phyloP scores from a whole-genome alignment of 1,140 invertebrate species.

The Aphis craccivora region DNA sequence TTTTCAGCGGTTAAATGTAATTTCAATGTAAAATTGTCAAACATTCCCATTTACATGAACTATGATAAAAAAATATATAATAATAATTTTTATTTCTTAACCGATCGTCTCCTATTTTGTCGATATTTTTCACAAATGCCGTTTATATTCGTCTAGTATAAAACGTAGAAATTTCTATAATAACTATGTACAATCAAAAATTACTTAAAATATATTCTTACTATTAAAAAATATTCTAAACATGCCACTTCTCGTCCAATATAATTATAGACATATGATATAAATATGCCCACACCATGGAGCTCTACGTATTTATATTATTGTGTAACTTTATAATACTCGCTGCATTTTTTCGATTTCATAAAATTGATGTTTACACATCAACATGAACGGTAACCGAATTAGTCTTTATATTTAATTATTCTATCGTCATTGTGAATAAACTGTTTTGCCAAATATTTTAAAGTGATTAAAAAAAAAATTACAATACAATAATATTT shows the following conservation, averaged over 20 bases:
- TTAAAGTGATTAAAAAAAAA: conserved; percentile 19
- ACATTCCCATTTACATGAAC: too few relatives aligned
- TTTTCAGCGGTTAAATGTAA: too few relatives aligned
- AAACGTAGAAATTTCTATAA: too few relatives aligned
- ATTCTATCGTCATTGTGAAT: background rate
- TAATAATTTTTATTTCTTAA: too few relatives aligned
- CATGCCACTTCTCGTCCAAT: background rate
- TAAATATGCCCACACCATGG: background rate
- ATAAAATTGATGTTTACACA: background rate
- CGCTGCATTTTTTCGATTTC: background rate
- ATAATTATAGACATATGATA: background rate
- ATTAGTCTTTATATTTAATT: conserved; percentile 12
- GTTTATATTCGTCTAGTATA: too few relatives aligned
- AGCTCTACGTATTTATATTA: background rate
- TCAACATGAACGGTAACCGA: background rate
- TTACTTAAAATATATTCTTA: too few relatives aligned
- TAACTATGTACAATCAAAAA: too few relatives aligned
- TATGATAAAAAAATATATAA: too few relatives aligned
- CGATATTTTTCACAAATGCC: too few relatives aligned
- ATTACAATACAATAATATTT: background rate
- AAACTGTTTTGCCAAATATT: background rate
- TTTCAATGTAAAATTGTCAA: too few relatives aligned
- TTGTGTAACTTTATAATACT: background rate
- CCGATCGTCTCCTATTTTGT: too few relatives aligned
- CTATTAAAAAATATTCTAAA: background rate